Evolutionary conservation across 2,113 vertebrate species (phyloP).

Genomic region (Salvelinus sp.): DNA sequence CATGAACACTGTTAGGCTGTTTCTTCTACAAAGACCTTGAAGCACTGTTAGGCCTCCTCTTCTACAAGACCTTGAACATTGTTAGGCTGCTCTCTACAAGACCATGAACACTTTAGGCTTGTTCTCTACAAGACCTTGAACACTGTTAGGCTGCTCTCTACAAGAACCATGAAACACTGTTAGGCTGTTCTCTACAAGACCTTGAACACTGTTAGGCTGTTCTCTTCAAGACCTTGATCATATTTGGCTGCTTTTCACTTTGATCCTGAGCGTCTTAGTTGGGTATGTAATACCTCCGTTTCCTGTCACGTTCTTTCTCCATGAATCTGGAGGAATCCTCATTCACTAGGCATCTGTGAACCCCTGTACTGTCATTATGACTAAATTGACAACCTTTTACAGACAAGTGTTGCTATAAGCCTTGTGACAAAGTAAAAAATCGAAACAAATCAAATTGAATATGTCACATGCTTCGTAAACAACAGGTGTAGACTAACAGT

Average conservation of each 20-base stretch:
- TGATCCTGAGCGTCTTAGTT: background rate
- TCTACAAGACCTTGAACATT: too few species aligned
- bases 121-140: background rate
- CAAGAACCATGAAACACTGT: background rate
- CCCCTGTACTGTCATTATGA: constrained; percentile 37
- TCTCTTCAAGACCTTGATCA: background rate
- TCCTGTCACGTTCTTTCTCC: background rate
- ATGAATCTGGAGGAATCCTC: constrained; percentile 23
- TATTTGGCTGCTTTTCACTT: background rate
- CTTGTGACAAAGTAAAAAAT: constrained; percentile 33
- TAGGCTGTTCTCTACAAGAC: too few species aligned
- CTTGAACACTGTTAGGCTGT: too few species aligned
- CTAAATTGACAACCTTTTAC: constrained; percentile 22
- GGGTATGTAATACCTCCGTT: background rate
- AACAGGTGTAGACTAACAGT: too few species aligned
- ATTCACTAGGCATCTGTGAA: constrained; percentile 33
- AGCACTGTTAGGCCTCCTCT: too few species aligned
- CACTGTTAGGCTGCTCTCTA: background rate
- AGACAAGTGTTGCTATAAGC: constrained; percentile 14
- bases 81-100: too few species aligned
- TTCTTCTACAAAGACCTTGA: too few species aligned
- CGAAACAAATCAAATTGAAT: too few species aligned
- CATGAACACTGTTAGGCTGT: too few species aligned
- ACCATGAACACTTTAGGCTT: too few species aligned
- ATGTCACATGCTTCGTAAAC: too few species aligned